These are phyloP conservation scores for Scaptomyza parva DNA, from an alignment of 2,888 invertebrate species.

Conservation along the genomic window DNA sequence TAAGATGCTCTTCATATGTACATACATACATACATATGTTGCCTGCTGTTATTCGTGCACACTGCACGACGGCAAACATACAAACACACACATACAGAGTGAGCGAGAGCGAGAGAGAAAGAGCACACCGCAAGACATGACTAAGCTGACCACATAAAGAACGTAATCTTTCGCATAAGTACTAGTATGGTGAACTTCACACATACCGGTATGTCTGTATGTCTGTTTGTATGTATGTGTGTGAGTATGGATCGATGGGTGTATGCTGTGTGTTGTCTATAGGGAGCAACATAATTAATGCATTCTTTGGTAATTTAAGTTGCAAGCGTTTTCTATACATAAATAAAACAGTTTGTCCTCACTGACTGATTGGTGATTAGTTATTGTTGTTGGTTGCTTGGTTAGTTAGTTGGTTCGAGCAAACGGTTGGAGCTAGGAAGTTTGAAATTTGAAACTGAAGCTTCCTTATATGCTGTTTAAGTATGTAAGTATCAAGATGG, in stretches of 20 bases:
- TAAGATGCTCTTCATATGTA: constrained; percentile 35
- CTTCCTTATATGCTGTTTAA: background rate
- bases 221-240: background rate
- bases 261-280: background rate
- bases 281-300: constrained; percentile 12
- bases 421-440: background rate
- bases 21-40: no score
- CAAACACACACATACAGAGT: background rate
- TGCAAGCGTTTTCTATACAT: constrained; percentile 6
- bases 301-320: constrained; percentile 19
- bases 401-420: no score
- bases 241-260: background rate
- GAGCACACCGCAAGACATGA: background rate
- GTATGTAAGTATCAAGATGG: background rate
- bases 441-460: constrained; percentile 1
- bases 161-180: constrained; percentile 22
- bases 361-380: constrained; percentile 17
- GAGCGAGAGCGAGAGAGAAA: background rate
- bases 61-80: constrained; percentile 3
- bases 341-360: constrained; percentile 6
- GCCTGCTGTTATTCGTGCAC: constrained; percentile 28
- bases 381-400: constrained; percentile 4
- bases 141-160: constrained; percentile 14
- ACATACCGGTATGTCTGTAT: background rate
- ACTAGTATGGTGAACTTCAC: constrained; percentile 27